A percentile compares a stretch with the other conserved stretches of the same genome.
Conservation (phyloP, 2,797 vertebrate genomes). For the Channallabes apus region DNA sequence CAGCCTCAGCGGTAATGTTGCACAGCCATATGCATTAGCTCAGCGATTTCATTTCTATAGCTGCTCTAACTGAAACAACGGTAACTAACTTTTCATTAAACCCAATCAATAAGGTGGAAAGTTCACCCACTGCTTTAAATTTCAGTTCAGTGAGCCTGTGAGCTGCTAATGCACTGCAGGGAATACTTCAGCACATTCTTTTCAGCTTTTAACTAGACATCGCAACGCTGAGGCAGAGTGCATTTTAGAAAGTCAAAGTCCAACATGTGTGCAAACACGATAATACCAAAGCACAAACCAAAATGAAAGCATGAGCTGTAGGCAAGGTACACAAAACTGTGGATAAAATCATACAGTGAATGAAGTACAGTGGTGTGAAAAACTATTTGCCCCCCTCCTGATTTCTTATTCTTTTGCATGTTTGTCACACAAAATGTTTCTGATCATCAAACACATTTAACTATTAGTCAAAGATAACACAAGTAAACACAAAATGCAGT, state of each 20-base stretch:
- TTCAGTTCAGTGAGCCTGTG: conserved; percentile 4
- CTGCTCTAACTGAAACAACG: conserved; percentile 20
- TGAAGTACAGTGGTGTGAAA: too few relatives aligned
- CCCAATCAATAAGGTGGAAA: conserved; percentile 31
- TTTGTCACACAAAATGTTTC: too few relatives aligned
- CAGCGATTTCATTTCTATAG: conserved; percentile 31
- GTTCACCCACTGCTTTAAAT: conserved; percentile 7
- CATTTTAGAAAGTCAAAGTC: neutral
- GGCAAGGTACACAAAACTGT: too few relatives aligned
- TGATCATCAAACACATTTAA: too few relatives aligned
- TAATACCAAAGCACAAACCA: neutral
- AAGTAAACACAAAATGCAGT: too few relatives aligned
- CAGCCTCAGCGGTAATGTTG: neutral
- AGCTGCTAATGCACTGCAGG: conserved; percentile 12
- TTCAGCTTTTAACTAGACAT: neutral
- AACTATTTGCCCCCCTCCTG: too few relatives aligned
- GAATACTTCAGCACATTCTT: neutral
- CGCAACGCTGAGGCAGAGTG: neutral
- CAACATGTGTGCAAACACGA: neutral
- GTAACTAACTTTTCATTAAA: conserved; percentile 37
- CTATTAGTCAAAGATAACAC: too few relatives aligned
- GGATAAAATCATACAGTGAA: neutral
- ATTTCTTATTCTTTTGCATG: too few relatives aligned
- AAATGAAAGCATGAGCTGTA: neutral
- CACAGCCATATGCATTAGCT: conserved; percentile 16